phyloP scores from a whole-genome alignment of 2,888 invertebrate genomes.

The Pherbina coryleti region DNA sequence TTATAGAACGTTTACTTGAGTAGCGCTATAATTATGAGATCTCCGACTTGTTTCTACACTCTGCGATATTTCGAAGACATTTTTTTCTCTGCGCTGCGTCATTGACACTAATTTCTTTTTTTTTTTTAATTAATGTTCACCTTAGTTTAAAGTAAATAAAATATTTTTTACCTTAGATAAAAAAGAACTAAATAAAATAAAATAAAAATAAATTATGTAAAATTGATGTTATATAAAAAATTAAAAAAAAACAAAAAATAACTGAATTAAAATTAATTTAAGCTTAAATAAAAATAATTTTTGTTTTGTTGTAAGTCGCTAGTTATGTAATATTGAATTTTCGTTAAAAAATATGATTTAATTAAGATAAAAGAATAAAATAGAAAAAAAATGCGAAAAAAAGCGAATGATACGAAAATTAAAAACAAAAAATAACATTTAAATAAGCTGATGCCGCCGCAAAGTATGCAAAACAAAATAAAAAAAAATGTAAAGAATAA shows the following conservation, averaged over 20 bases:
- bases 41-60: too few relatives aligned
- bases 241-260: background rate
- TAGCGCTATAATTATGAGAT: too few relatives aligned
- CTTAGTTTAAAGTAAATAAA: too few relatives aligned
- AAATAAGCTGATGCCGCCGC: background rate
- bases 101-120: background rate
- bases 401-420: conserved; percentile 8
- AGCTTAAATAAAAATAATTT: background rate
- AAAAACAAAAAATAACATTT: conserved; percentile 18
- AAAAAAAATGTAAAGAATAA: background rate
- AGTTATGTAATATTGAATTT: conserved; percentile 11
- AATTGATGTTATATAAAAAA: background rate
- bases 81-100: too few relatives aligned
- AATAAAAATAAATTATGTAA: background rate
- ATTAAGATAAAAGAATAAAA: conserved; percentile 41
- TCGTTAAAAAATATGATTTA: conserved; percentile 32
- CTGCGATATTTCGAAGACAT: too few relatives aligned
- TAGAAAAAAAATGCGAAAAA: background rate
- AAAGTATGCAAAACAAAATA: conserved; percentile 15
- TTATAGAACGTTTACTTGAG: too few relatives aligned
- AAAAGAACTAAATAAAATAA: background rate
- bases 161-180: background rate
- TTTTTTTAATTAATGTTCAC: background rate
- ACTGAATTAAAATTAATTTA: background rate
- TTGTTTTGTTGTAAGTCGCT: conserved; percentile 45